Base-by-base conservation (phyloP, 2,113 vertebrate species). In the Sylvietta virens region DNA sequence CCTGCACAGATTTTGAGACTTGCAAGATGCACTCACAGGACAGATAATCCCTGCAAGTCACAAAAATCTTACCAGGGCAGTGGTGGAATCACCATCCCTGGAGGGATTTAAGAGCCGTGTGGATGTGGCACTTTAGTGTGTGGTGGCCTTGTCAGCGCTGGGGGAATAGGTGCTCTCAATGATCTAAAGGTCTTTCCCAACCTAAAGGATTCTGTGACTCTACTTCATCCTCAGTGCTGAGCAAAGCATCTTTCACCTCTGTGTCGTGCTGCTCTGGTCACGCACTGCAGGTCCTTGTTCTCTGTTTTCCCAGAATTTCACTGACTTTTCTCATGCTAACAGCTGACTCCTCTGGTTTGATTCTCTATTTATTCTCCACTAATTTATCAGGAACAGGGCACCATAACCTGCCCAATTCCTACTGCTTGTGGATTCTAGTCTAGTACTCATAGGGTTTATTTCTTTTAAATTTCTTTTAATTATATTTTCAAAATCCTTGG, bases 291-390 rank as follows among this genome's bases (percentile, higher is more conserved):
- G 24, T 30, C 47, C 42, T 20, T 10, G 37, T 42, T 62, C 70
- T 21, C 0, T 0, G 9, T 47, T n/a, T 57, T 53, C 60, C 81
- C 61, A 9, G 14, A 15, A 50, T 22, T 79, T 47, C 66, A 40
- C 37, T 33, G 47, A 3, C n/a, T 45, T 77, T 42, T n/a, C 39
- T 47, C 54, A 18, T 6, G 3, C 26, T 13, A 64, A 39, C 48
- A 78, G 45, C 56, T 17, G 7, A 24, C 37, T 37, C 24, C 31
- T 77, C 57, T 1, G 2, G 10, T 44, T 53, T 26, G n/a, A 15
- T 39, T 48, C 42, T 28, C 81, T n/a, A 19, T 27, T 65, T 50
- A 31, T 39, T 58, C 6, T 2, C 18, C 53, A 26, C 14, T 50
- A 22, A 35, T 40, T 50, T 26, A 33, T 53, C 6, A 70, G 51